Evolutionary conservation across 2,797 vertebrate species (phyloP), one percentile per base, ranked within the genome.

Genomic region (Nannoperca australis): DNA sequence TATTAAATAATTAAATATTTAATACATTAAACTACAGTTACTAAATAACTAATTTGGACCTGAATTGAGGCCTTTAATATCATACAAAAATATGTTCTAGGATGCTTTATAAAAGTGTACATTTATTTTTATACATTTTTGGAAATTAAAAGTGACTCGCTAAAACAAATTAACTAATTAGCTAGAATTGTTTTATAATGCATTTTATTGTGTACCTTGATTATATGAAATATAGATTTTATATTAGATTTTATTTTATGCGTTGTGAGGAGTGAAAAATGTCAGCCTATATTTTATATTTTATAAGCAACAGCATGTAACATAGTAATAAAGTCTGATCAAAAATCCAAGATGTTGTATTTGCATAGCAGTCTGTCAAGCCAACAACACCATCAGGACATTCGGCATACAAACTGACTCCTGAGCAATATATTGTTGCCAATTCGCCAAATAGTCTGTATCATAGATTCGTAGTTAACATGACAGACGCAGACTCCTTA

Each of bases 401-500:
- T 22, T 47, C 10, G 27, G 17, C 42, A 61, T 34, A n/a, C 75
- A 70, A 63, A 59, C 38, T 30, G 30, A 61, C 60, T 60, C 40
- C 56, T 20, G 50, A 66, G 22, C 62, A 78, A 73, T 50, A 73
- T 38, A 69, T 76, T 76, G 47, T 75, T 81, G 67, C 58, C 76
- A 80, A 81, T 77, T 85, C 18, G 20, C 71, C 79, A 73, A 78
- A 76, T 70, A 59, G 70, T 65, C 58, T 47, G 65, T 68, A 76
- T 89, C 70, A 50, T 53, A 60, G 65, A 82, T 81, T 85, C 73
- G 60, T 77, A 76, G 80, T 93, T 91, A 93, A 91, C 87, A 88
- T 89, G 89, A 88, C 87, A 88, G 89, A 85, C 90, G 82, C 76
- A 83, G 78, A 87, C 79, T 91, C 85, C 90, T 91, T 54, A 63